Evolutionary conservation across 2,888 invertebrate genomes (phyloP).

Genomic region (Elgonia sp.): DNA sequence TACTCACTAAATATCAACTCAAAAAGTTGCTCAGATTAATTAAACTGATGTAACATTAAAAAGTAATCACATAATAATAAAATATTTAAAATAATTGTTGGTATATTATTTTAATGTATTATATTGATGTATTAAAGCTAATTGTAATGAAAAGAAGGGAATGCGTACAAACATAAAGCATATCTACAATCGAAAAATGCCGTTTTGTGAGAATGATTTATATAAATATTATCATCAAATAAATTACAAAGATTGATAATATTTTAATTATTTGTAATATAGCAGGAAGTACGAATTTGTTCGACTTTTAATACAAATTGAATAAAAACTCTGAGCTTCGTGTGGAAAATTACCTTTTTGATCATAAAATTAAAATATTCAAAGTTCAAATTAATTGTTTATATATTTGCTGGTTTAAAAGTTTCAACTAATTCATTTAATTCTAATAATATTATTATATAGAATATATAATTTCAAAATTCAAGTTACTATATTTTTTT

Average conservation of each 20-base stretch:
- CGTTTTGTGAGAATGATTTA: slow-evolving; percentile 9
- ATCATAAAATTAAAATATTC: not conserved
- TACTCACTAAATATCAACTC: no score
- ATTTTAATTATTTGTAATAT: slow-evolving; percentile 11
- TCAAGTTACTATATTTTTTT: no score
- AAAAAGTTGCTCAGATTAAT: no score
- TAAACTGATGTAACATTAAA: no score
- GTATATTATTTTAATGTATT: no score
- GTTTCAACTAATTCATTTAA: slow-evolving; percentile 13
- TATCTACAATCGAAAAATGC: not conserved
- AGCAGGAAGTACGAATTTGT: not conserved
- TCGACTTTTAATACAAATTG: not conserved
- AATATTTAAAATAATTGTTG: no score
- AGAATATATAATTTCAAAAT: not conserved
- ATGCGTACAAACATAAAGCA: no score
- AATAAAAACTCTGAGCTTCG: not conserved
- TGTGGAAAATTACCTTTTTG: no score
- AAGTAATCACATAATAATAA: no score
- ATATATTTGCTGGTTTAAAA: not conserved
- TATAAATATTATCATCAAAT: slow-evolving; percentile 27
- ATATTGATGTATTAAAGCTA: no score
- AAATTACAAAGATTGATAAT: slow-evolving; percentile 18
- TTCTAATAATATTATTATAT: not conserved
- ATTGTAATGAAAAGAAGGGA: no score
- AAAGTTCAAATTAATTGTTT: not conserved